These are phyloP conservation scores for Ormyrus thymus DNA, from an alignment of 2,888 invertebrate genomes.

Conservation along the genomic window DNA sequence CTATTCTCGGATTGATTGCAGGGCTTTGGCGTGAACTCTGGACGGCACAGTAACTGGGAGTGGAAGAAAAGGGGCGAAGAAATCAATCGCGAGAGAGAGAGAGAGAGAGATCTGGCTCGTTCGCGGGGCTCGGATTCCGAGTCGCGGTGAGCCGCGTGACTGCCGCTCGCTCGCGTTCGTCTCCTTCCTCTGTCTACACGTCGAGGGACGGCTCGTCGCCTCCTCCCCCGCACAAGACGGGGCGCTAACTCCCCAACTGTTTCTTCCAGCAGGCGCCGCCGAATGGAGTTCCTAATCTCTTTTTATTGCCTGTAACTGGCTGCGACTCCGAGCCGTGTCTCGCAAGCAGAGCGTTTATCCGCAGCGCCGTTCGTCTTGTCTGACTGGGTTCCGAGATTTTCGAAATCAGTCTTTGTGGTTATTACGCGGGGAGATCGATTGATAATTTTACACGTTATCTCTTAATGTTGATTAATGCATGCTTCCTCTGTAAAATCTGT, in stretches of 20 bases:
- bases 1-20: no score
- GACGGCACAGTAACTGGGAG: no score
- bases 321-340: slow-evolving; percentile 66
- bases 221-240: slow-evolving; percentile 44
- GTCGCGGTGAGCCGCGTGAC: not conserved
- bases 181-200: not conserved
- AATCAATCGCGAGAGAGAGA: no score
- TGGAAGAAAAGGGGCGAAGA: no score
- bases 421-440: no score
- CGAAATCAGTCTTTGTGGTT: no score
- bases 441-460: no score
- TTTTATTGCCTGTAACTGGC: slow-evolving; percentile 71
- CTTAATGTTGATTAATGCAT: no score
- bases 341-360: slow-evolving; percentile 60
- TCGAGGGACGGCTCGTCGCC: not conserved
- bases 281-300: slow-evolving; percentile 70
- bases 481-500: no score
- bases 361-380: not conserved
- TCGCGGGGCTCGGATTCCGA: not conserved
- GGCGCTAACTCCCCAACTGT: slow-evolving; percentile 69
- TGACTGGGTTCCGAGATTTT: no score
- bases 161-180: slow-evolving; percentile 9
- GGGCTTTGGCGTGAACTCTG: no score
- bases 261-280: slow-evolving; percentile 65
- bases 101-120: no score